Evolutionary conservation across 2,888 invertebrate genomes (phyloP).

Genomic region (Chorisops tibialis): DNA sequence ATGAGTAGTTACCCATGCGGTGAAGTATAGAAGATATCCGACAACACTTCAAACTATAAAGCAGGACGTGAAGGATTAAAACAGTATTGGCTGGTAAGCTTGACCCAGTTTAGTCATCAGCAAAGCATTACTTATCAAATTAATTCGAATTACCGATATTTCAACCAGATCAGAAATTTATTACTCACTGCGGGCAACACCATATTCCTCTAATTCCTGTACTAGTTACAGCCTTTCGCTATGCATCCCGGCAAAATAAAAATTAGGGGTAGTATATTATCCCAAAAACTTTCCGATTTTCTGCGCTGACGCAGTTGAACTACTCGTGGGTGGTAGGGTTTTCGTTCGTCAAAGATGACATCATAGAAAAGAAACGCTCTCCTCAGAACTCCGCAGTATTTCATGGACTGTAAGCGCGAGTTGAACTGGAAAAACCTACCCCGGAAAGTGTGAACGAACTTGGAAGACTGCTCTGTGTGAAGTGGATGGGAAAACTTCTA

Average conservation of each 20-base stretch:
- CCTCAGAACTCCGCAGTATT: slow-evolving; percentile 46
- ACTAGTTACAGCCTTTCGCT: too few relatives aligned
- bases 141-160: too few relatives aligned
- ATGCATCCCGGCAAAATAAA: too few relatives aligned
- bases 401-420: slow-evolving; percentile 27
- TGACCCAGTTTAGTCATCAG: too few relatives aligned
- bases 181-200: too few relatives aligned
- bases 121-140: too few relatives aligned
- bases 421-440: slow-evolving; percentile 9
- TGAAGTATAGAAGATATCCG: neutral
- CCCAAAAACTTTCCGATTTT: neutral
- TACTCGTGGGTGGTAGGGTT: neutral
- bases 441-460: too few relatives aligned
- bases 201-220: too few relatives aligned
- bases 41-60: neutral
- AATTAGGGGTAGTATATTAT: neutral
- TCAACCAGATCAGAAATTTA: too few relatives aligned
- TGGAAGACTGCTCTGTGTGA: too few relatives aligned
- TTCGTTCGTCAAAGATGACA: slow-evolving; percentile 22
- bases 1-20: neutral
- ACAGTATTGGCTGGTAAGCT: too few relatives aligned
- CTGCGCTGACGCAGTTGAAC: neutral
- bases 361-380: slow-evolving; percentile 52
- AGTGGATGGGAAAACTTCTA: neutral
- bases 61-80: too few relatives aligned